Base-by-base conservation (phyloP, 2,888 invertebrate species). In the Pseudanteris insignis region DNA sequence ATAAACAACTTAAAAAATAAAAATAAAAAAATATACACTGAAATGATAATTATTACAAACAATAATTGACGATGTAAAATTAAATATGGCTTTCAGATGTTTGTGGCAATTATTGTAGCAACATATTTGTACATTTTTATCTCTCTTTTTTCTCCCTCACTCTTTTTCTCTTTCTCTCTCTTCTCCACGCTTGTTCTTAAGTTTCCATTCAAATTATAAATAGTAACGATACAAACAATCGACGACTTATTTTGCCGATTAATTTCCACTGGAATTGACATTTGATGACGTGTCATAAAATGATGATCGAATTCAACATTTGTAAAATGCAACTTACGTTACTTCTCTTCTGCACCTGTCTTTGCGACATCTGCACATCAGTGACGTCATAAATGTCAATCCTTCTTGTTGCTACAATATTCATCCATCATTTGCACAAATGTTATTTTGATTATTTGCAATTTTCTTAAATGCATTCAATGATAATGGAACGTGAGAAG, bases 381-480 rank as follows among this genome's bases (percentile, higher is more conserved):
- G 21, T 10, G 10, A 33, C 13, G 38, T 48, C 48, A 50, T 33
- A 37, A 50, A 50, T 50, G 50, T 40, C 40, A 50, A 24, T 40
- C 5, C 24, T 18, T 12, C 10, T 32, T 6, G 11, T 9, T 29
- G 47, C 37, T 37, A 29, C 37, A 47, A 30, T 37, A 47, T 26
- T 47, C 28, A 37, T 10, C 15, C 6, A 28, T 32, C 13, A 12
- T 24, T 44, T 32, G 32, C 13, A 32, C 24, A 43, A 43, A 32
- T 21, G 11, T 24, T 2, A 4, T 34, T 18, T 34, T 14, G 1
- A n/a, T n/a, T n/a, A n/a, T n/a, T n/a, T n/a, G n/a, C n/a, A n/a
- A n/a, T n/a, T n/a, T n/a, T n/a, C n/a, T n/a, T n/a, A n/a, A n/a
- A n/a, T n/a, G n/a, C n/a, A n/a, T n/a, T n/a, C n/a, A n/a, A n/a